Conservation (phyloP, 2,797 vertebrate genomes). For the Anabas testudineus region DNA sequence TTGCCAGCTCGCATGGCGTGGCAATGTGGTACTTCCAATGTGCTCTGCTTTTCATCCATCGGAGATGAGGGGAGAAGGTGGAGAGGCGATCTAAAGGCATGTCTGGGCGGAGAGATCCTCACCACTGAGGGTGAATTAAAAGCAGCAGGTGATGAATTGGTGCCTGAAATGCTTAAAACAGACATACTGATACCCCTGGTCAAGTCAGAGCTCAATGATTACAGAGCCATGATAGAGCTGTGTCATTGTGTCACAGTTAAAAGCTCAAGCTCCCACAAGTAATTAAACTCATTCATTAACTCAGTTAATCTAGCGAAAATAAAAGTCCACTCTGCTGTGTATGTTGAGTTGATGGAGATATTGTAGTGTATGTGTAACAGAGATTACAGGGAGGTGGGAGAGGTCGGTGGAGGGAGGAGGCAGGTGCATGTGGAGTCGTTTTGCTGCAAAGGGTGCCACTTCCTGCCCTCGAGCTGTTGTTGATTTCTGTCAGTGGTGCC, state of each 20-base stretch:
- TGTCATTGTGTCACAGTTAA: too few relatives aligned
- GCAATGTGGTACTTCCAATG: constrained; percentile 43
- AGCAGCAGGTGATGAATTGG: constrained; percentile 60
- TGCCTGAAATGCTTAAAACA: constrained; percentile 27
- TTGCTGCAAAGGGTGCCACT: constrained; percentile 77
- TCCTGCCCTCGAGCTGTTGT: constrained; percentile 83
- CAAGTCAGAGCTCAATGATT: too few relatives aligned
- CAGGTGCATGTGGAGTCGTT: constrained; percentile 51
- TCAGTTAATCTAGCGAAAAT: too few relatives aligned
- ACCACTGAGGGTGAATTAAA: constrained; percentile 28
- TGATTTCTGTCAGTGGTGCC: constrained; percentile 78
- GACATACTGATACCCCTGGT: too few relatives aligned
- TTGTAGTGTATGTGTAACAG: constrained; percentile 1
- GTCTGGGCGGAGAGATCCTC: neutral
- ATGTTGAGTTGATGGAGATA: neutral
- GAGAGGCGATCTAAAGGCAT: constrained; percentile 9
- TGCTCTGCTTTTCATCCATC: constrained; percentile 56
- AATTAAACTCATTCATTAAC: neutral
- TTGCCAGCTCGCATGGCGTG: constrained; percentile 54
- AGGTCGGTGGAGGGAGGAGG: constrained; percentile 20
- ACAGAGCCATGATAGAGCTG: too few relatives aligned
- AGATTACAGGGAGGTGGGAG: constrained; percentile 17
- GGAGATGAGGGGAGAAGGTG: constrained; percentile 42
- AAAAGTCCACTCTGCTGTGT: too few relatives aligned
- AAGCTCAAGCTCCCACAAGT: neutral